Base-by-base conservation (phyloP, 2,888 invertebrate genomes). In the Campaea margaritaria region DNA sequence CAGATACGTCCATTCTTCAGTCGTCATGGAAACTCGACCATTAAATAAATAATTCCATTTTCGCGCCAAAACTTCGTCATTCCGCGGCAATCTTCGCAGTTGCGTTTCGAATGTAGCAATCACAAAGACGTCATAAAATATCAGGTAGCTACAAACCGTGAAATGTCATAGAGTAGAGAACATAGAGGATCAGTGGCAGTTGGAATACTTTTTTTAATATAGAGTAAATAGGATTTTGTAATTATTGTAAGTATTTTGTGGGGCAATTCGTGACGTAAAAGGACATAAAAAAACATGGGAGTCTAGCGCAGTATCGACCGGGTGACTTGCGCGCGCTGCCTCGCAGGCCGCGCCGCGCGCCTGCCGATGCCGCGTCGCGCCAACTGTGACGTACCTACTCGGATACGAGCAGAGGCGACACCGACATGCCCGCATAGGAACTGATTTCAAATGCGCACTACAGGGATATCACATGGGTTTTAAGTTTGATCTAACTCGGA, bases 301-400 rank as follows among this genome's bases (percentile, higher is more conserved):
- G 91, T 89, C 89, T 91, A 89, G 87, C 83, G 84, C 81, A 74
- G 79, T 91, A 91, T 92, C 91, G 91, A 91, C 90, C 86, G 84
- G 80, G 70, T 72, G 61, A 14, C 64, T 77, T 82, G 88, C 91
- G 91, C 91, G 91, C 91, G 91, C 85, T 79, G 78, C 83, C 73
- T 67, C 72, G 34, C 31, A 41, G 39, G 2, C 38, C 15, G 44
- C 44, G 28, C 39, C 39, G n/a, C n/a, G n/a, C n/a, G n/a, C n/a
- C n/a, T n/a, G n/a, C n/a, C n/a, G n/a, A n/a, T n/a, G n/a, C n/a
- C n/a, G 16, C 38, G 36, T 31, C 48, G 48, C 12, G 69, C 64
- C 70, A 73, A 76, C 64, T 68, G 69, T 70, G 74, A 72, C 72
- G 68, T 43, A 41, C 55, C 34, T 50, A 34, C 51, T 51, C n/a